A percentile compares a stretch with the other conserved stretches of the same genome.
Evolutionary conservation across 2,113 vertebrate genomes (phyloP).

Genomic region (Telmatochromis bifrenatus): DNA sequence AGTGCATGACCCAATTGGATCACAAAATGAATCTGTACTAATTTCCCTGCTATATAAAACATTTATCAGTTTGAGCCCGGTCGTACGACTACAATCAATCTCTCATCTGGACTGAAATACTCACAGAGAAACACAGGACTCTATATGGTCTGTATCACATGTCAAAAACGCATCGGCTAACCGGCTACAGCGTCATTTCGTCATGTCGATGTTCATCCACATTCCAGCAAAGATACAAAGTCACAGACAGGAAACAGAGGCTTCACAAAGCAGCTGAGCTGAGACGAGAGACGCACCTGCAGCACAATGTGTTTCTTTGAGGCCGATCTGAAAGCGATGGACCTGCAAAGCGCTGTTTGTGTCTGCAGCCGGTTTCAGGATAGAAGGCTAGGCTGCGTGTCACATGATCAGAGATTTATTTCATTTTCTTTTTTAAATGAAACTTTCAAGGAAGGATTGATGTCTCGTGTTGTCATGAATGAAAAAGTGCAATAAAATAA

Average conservation of each 20-base stretch:
- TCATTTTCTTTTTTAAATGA: neutral
- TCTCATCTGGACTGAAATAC: neutral
- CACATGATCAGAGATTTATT: neutral
- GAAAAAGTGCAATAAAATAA: neutral
- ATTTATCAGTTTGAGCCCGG: neutral
- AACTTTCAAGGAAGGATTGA: neutral
- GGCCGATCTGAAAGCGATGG: neutral
- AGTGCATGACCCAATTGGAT: neutral
- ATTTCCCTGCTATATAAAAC: conserved; percentile 7
- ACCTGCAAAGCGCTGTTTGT: neutral
- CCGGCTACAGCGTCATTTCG: neutral
- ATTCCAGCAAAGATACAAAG: neutral
- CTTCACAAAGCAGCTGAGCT: neutral
- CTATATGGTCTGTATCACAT: neutral
- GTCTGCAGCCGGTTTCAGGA: neutral
- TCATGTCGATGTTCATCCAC: neutral
- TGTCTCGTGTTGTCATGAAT: neutral
- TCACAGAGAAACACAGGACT: neutral
- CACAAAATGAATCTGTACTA: neutral
- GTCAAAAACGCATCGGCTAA: neutral
- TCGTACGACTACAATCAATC: neutral
- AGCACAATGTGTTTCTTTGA: neutral
- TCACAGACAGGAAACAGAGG: neutral
- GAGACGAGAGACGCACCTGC: neutral
- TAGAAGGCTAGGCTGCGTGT: neutral